Evolutionary conservation across 2,797 vertebrate species (phyloP).

Genomic region (Halcyon leucocephala): DNA sequence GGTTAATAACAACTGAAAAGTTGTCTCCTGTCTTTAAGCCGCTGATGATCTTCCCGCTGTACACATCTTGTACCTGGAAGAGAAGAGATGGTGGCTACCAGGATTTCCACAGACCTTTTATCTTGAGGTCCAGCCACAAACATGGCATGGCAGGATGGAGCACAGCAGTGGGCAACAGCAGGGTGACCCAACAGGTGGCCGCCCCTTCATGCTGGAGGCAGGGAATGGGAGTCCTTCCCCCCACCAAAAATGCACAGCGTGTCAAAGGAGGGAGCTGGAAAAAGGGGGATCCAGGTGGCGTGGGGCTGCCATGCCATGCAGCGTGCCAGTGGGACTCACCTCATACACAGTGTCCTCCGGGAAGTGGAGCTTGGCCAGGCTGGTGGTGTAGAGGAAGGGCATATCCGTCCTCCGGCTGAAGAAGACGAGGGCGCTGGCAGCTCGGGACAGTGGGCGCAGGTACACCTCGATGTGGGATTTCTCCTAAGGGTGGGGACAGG

Average conservation of each 20-base stretch:
- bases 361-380: constrained; percentile 84
- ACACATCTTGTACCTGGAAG: constrained; percentile 85
- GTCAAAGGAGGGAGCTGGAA: neutral
- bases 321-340: constrained; percentile 51
- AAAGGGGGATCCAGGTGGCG: neutral
- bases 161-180: neutral
- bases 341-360: constrained; percentile 60
- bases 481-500: constrained; percentile 74
- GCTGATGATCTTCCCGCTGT: constrained; percentile 59
- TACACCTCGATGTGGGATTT: constrained; percentile 86
- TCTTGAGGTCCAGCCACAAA: neutral
- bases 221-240: neutral
- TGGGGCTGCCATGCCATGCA: neutral
- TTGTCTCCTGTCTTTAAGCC: constrained; percentile 77
- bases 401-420: constrained; percentile 90
- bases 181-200: rapidly evolving
- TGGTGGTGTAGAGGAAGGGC: constrained; percentile 87
- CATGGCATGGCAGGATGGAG: rapidly evolving
- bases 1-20: constrained; percentile 89
- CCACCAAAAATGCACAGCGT: neutral
- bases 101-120: neutral
- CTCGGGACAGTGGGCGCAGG: constrained; percentile 81
- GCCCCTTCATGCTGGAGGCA: neutral
- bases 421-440: constrained; percentile 86
- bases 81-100: neutral